A percentile compares a stretch with the other conserved stretches of the same genome.
Evolutionary conservation across 2,113 vertebrate species (phyloP).

Genomic region (Malurus alboscapulatus): DNA sequence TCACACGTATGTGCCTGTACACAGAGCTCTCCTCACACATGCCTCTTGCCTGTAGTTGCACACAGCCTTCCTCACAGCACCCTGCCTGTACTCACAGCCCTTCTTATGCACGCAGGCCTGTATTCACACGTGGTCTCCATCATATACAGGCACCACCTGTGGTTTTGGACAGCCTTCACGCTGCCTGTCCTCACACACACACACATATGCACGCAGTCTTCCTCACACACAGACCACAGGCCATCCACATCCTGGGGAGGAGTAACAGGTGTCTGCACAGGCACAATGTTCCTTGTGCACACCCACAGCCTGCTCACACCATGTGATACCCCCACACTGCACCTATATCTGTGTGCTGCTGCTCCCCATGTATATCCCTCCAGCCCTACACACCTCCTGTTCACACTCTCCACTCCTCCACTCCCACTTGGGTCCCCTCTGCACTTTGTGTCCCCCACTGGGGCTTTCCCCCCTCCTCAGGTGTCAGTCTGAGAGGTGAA

Average conservation of each 20-base stretch:
- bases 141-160: fast-evolving
- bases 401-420: not conserved
- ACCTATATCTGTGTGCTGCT: fast-evolving
- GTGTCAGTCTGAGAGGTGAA: not conserved
- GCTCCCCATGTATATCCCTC: fast-evolving
- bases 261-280: not conserved
- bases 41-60: not conserved
- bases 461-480: not conserved
- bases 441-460: not conserved
- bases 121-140: not conserved
- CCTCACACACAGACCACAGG: not conserved
- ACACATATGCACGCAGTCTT: too few relatives aligned
- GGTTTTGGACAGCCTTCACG: fast-evolving
- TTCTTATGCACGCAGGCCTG: fast-evolving
- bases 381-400: not conserved
- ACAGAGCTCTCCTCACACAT: not conserved
- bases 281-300: not conserved
- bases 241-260: not conserved
- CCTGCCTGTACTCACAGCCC: not conserved
- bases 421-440: not conserved
- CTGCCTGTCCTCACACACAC: not conserved
- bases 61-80: not conserved
- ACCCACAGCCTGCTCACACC: not conserved
- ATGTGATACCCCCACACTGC: not conserved
- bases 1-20: not conserved